Evolutionary conservation across 1,140 invertebrate genomes (phyloP), one percentile per base, ranked within the genome.

Genomic region (Euglossa dilemma): DNA sequence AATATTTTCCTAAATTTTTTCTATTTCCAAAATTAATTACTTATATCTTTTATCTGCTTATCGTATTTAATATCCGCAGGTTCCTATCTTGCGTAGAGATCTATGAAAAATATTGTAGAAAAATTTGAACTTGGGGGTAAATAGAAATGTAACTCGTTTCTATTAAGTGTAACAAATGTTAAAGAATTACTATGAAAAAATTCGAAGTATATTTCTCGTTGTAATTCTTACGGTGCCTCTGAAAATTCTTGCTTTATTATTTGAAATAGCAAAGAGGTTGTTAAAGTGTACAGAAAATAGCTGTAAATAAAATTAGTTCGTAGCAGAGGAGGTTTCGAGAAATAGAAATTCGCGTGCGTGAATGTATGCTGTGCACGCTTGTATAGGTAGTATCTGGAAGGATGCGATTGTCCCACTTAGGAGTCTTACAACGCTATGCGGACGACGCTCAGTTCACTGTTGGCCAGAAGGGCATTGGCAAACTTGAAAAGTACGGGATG

Each of bases 391-490:
- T 90, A 92, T 91, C 92, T 93, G 88, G 90, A 92, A 93, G 92
- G 92, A 93, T 94, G 92, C 91, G 91, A 91, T 88, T 91, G 93
- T 92, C 92, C 92, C 90, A 94, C 92, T 93, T 93, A 84, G 80
- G 89, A 87, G 85, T 87, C 36, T 63, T 50, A 74, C 64, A 78
- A 78, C 69, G 92, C 89, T 92, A 91, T 91, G 88, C 90, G 87
- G 89, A 91, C 89, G 82, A 88, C 87, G 88, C 67, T 88, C 57
- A 56, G 79, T 88, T 70, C 72, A 74, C 85, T 87, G 85, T 54
- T 67, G 64, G 88, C 90, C 90, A 91, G 86, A 89, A 90, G 87
- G 88, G 88, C 88, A 88, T 87, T 86, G 85, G 84, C 82, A 83
- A 88, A 83, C 87, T 91, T 89, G 89, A 83, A 90, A 92, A 91